Evolutionary conservation across 2,797 vertebrate species (phyloP).

Genomic region (Gymnothorax javanicus): DNA sequence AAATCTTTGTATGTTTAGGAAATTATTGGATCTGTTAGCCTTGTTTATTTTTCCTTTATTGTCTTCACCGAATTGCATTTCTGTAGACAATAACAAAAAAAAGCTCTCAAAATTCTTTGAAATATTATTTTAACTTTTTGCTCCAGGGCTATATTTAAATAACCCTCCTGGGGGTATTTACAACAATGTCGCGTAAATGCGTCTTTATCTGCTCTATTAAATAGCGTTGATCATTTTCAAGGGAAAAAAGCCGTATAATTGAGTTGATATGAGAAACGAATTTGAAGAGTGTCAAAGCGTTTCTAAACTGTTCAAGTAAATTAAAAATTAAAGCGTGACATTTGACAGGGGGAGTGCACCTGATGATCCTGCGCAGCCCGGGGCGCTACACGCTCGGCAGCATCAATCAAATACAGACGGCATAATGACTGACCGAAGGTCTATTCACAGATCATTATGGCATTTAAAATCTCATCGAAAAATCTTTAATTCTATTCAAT

Average conservation of each 20-base stretch:
- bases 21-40: not conserved
- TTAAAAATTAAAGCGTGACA: conserved; percentile 88
- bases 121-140: conserved; percentile 15
- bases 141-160: conserved; percentile 16
- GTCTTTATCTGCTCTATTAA: conserved; percentile 72
- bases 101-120: not conserved
- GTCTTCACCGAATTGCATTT: not conserved
- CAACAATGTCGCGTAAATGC: conserved; percentile 60
- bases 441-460: conserved; percentile 31
- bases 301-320: conserved; percentile 89
- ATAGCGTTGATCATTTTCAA: conserved; percentile 62
- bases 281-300: conserved; percentile 85
- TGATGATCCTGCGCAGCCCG: conserved; percentile 70
- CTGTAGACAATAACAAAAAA: not conserved
- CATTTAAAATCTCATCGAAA: conserved; percentile 17
- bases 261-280: conserved; percentile 91
- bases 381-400: conserved; percentile 74
- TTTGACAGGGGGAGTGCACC: conserved; percentile 80
- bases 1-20: not conserved
- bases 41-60: not conserved
- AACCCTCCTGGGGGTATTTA: conserved; percentile 48
- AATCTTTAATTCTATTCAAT: not conserved
- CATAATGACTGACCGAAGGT: conserved; percentile 57
- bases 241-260: conserved; percentile 73
- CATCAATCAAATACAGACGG: conserved; percentile 77